Base-by-base conservation (phyloP, 2,113 vertebrate species). In the Passer montanus region DNA sequence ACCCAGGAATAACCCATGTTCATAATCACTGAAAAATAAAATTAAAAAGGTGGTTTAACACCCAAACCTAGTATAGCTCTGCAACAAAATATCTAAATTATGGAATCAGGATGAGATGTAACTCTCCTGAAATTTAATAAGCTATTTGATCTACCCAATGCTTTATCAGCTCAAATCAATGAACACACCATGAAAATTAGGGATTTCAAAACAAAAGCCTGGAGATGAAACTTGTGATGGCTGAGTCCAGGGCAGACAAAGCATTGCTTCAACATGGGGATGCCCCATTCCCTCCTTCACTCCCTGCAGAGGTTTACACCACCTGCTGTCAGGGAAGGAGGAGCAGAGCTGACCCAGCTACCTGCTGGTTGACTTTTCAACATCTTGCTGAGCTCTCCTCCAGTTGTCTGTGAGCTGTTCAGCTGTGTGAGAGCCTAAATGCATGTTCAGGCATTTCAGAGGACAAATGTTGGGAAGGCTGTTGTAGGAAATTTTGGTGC, bases 211-310 rank as follows among this genome's bases (percentile, higher is more conserved):
- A 81, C 15, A 35, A n/a, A 82, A 85, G 6, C 27, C 39, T 28
- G 21, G 2, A n/a, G 44, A 5, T 66, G 53, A 46, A 74, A 81
- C 27, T 22, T 24, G 11, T 49, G 46, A 31, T 50, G 26, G 24
- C 44, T 72, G 66, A 60, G 13, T 6, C 3, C 15, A 15, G 62
- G 44, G 17, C 9, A 76, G 24, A 37, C 31, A 88, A 63, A 39
- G 5, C 37, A 39, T 9, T 62, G 10, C 30, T 80, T 55, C 50
- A 53, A 4, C 35, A 21, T 0, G 6, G 7, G 3, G 0, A 27
- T 73, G 27, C 4, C 13, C 63, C 27, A 16, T 24, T 62, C 30
- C 33, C 24, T 67, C 19, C 37, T 63, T 24, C 16, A 3, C 24
- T n/a, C 21, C 21, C 59, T 31, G 2, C 43, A 33, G 49, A 41